Base-by-base conservation (phyloP, 2,797 vertebrate genomes). In the Bovichtus diacanthus region DNA sequence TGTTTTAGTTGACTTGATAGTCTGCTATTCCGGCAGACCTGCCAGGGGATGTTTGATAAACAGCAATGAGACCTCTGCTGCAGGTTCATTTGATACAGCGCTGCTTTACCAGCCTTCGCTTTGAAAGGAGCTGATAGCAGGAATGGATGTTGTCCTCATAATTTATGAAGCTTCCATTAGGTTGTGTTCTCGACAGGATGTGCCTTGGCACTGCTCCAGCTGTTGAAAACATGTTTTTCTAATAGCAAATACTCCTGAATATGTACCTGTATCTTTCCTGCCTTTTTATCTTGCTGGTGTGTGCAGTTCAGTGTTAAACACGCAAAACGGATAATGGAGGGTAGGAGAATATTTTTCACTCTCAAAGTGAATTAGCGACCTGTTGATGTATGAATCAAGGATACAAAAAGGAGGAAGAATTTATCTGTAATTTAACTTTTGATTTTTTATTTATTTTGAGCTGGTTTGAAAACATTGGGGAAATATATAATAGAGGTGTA, bases 91-190 rank as follows among this genome's bases (percentile, higher is more conserved):
- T 90, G 81, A 89, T 90, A 63, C 80, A 56, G 72, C 60, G 29
- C 81, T 81, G 78, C 85, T 66, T 79, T 72, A 8, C 56, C 79
- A 71, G 80, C 60, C 73, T 74, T 83, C 77, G 64, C 87, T 88
- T 81, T 76, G 79, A 87, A 91, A 89, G 62, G 58, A 90, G 83
- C 78, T 69, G 89, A 88, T 90, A 90, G 90, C 71, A 54, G 64
- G 46, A 60, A 73, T 54, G 76, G 66, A 84, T 86, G 81, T 64
- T 44, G 74, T 87, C 70, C 76, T 87, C 82, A 82, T 91, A 58
- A 89, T 87, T 89, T 83, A 87, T 84, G 74, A 88, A 78, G 84
- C 80, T 59, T 83, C 90, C 85, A 87, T 91, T 90, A 85, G 80
- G 70, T 59, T 72, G 44, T 60, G 61, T 79, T 84, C 80, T 82